Conservation (phyloP, 1,140 invertebrate genomes). For the Drosophila bifasciata region DNA sequence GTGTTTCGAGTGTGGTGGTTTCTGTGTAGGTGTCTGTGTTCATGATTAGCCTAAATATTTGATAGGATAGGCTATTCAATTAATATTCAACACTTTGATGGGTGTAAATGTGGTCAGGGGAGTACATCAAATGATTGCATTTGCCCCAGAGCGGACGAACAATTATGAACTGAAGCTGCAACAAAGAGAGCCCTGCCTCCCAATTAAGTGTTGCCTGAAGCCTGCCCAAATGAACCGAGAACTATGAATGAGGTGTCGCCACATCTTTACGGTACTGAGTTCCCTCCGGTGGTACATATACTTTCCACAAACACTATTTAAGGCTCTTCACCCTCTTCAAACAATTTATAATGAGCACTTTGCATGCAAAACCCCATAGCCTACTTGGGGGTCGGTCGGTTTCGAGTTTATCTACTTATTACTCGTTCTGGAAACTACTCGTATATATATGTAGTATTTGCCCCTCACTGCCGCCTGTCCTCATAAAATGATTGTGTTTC, state of each 20-base stretch:
- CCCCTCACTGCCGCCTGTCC: constrained; percentile 15
- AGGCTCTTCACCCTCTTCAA: constrained; percentile 8
- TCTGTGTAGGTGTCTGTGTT: constrained; percentile 12
- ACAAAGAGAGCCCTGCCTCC: no score
- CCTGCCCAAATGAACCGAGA: no score
- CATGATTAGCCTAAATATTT: constrained; percentile 52
- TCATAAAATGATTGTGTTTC: constrained; percentile 18
- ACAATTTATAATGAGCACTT: constrained; percentile 64
- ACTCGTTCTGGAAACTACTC: constrained; percentile 7
- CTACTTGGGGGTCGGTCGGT: not conserved
- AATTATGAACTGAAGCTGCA: no score
- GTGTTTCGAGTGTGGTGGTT: not conserved
- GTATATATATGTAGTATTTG: no score
- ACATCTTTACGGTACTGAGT: no score
- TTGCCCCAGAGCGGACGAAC: no score
- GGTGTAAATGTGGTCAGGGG: no score
- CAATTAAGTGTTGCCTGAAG: no score
- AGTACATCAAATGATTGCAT: no score
- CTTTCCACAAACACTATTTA: not conserved
- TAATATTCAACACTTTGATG: not conserved
- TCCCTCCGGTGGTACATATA: no score
- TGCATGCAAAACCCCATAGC: constrained; percentile 67
- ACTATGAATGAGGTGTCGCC: no score
- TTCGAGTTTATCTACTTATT: constrained; percentile 7
- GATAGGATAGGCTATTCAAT: constrained; percentile 13